Evolutionary conservation across 2,888 invertebrate genomes (phyloP).

Genomic region (Smittia aterrima): DNA sequence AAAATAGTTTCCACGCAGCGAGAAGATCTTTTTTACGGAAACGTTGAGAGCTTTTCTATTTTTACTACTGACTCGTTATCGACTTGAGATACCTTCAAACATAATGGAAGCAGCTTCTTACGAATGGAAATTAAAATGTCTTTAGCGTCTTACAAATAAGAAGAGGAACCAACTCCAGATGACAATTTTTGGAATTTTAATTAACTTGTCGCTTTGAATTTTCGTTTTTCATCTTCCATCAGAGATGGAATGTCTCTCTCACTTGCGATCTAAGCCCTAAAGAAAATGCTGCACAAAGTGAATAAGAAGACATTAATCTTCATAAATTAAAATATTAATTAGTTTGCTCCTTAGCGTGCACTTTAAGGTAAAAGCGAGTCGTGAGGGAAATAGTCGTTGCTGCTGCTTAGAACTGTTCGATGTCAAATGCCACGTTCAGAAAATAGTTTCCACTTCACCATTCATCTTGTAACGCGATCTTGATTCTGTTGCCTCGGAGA

Average conservation of each 20-base stretch:
- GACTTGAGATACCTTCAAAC: too few species aligned
- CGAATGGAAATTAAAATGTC: background rate
- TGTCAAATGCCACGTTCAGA: too few species aligned
- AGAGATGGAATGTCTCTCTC: background rate
- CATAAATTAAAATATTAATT: slow-evolving; percentile 4
- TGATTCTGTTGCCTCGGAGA: too few species aligned
- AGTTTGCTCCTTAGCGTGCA: too few species aligned
- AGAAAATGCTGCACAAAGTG: background rate
- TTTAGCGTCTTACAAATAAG: background rate
- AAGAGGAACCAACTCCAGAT: slow-evolving; percentile 26
- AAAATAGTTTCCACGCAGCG: slow-evolving; percentile 14
- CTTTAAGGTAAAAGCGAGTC: too few species aligned
- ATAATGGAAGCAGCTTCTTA: background rate
- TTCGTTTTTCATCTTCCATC: too few species aligned
- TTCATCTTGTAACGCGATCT: too few species aligned
- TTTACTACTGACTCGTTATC: background rate
- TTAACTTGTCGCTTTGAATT: slow-evolving; percentile 36
- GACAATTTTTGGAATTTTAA: slow-evolving; percentile 38
- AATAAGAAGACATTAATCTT: background rate
- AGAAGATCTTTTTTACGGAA: background rate
- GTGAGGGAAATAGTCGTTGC: too few species aligned
- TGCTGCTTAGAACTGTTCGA: too few species aligned
- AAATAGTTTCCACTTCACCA: too few species aligned
- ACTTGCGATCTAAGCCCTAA: background rate
- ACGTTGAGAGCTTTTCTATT: background rate